Evolutionary conservation across 1,140 invertebrate species (phyloP).

Genomic region (Brachionus rubens): DNA sequence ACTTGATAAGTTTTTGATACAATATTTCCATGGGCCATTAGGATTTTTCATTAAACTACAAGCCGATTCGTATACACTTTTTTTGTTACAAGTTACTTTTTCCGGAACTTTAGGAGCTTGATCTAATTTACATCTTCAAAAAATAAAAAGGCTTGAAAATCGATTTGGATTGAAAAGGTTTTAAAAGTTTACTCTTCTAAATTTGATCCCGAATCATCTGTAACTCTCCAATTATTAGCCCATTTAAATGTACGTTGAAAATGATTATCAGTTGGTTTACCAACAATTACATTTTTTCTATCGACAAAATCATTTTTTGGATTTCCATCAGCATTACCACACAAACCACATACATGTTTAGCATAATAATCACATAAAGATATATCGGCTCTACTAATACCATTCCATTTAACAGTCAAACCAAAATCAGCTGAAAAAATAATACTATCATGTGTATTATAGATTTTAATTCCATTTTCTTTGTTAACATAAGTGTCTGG

Average conservation of each 20-base stretch:
- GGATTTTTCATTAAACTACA: slow-evolving; percentile 19
- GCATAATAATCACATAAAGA: slow-evolving; percentile 1
- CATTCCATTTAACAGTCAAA: slow-evolving; percentile 37
- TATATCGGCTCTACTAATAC: background rate
- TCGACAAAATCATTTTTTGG: slow-evolving; percentile 34
- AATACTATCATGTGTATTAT: background rate
- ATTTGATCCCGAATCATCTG: slow-evolving; percentile 18
- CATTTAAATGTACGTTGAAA: background rate
- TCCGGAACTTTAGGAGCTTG: background rate
- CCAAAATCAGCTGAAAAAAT: slow-evolving; percentile 29
- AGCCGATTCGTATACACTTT: background rate
- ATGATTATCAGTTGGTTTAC: background rate
- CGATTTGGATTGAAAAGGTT: too few relatives aligned
- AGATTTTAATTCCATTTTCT: background rate
- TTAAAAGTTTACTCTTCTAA: background rate
- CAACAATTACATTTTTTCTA: background rate
- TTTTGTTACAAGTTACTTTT: background rate
- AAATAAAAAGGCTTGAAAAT: too few relatives aligned
- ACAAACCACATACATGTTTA: slow-evolving; percentile 33
- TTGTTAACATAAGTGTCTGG: background rate
- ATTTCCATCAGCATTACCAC: slow-evolving; percentile 42
- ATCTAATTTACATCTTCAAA: background rate
- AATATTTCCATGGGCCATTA: slow-evolving; percentile 2
- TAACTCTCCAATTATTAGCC: slow-evolving; percentile 32
- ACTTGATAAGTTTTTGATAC: background rate